Conservation (phyloP, 2,888 invertebrate species). For the Danaus chrysippus region DNA sequence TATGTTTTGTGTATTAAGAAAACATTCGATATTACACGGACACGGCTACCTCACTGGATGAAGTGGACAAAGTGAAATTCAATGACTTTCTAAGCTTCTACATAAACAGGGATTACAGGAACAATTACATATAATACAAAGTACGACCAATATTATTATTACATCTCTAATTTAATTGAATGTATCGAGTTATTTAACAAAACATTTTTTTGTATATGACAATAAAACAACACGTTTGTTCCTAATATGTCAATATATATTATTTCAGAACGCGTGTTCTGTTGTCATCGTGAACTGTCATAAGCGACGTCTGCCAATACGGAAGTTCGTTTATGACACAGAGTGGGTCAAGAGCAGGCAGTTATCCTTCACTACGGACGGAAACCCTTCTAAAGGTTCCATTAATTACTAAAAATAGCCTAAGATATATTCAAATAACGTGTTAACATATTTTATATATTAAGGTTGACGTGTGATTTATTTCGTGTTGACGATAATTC, state of each 20-base stretch:
- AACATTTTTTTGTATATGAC: too few species aligned
- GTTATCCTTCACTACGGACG: constrained; percentile 48
- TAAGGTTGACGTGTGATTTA: constrained; percentile 25
- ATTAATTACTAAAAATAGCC: constrained; percentile 31
- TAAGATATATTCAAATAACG: constrained; percentile 25
- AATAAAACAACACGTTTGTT: too few species aligned
- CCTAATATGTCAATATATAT: too few species aligned
- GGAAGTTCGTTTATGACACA: constrained; percentile 28
- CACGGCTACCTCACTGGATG: constrained; percentile 7
- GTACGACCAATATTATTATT: too few species aligned
- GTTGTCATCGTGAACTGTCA: neutral
- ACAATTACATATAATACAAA: too few species aligned
- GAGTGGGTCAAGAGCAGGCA: constrained; percentile 63
- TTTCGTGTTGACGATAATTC: neutral
- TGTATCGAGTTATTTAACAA: too few species aligned
- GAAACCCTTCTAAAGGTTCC: constrained; percentile 41
- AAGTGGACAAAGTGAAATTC: neutral
- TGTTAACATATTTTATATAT: constrained; percentile 24
- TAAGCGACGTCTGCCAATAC: neutral
- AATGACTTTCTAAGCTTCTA: too few species aligned
- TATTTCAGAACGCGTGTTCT: too few species aligned
- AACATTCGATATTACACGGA: constrained; percentile 49
- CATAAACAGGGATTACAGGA: too few species aligned
- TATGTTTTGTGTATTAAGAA: constrained; percentile 65
- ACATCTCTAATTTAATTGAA: too few species aligned